Evolutionary conservation across 2,113 vertebrate species (phyloP).

Genomic region (Neodon shergylaensis): DNA sequence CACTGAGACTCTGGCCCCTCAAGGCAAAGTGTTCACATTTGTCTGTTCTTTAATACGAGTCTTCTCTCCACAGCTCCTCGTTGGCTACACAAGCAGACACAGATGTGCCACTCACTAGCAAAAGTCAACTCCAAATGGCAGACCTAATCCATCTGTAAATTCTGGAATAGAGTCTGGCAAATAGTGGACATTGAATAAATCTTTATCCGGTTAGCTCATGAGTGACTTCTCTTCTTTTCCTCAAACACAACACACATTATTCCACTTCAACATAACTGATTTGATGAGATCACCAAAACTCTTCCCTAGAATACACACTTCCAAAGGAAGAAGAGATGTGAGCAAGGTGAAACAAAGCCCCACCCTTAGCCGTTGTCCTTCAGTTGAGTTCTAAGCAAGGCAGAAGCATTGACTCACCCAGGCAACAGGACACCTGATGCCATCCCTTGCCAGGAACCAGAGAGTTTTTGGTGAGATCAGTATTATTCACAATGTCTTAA

Average conservation of each 20-base stretch:
- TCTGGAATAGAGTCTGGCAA: neutral
- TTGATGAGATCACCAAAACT: neutral
- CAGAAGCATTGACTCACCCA: neutral
- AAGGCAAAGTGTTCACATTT: neutral
- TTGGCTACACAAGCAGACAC: neutral
- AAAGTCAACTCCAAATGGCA: neutral
- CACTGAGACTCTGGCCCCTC: neutral
- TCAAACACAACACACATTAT: neutral
- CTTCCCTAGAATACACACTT: constrained; percentile 4
- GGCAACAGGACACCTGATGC: neutral
- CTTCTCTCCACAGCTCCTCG: neutral
- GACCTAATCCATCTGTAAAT: neutral
- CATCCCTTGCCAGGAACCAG: neutral
- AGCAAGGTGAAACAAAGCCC: neutral
- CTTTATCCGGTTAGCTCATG: neutral
- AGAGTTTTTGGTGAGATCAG: neutral
- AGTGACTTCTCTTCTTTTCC: neutral
- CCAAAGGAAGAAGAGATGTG: neutral
- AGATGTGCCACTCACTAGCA: neutral
- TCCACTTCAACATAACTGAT: neutral
- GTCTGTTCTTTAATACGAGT: neutral
- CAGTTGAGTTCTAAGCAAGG: neutral
- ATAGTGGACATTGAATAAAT: neutral
- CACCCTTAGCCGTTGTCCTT: neutral
- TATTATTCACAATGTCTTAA: neutral